phyloP scores from a whole-genome alignment of 2,888 invertebrate species.

The Xestobium rufovillosum region DNA sequence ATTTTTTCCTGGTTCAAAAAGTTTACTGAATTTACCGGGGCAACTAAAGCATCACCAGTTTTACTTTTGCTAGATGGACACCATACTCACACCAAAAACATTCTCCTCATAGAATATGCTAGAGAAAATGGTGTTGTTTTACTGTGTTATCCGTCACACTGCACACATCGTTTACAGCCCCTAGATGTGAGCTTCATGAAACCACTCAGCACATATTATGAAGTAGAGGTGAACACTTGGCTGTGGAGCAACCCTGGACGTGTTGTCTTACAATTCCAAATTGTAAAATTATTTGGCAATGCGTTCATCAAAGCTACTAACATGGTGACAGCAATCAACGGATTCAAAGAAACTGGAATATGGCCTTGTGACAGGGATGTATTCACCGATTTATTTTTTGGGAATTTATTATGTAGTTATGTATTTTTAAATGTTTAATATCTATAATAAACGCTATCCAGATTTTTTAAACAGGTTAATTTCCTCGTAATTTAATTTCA shows the following conservation, averaged over 20 bases:
- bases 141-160: constrained; percentile 26
- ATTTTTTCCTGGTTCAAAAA: constrained; percentile 15
- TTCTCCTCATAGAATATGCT: constrained; percentile 29
- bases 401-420: too few species aligned
- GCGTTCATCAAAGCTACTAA: too few species aligned
- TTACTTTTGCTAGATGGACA: constrained; percentile 17
- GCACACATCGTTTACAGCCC: constrained; percentile 26
- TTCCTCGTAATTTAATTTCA: too few species aligned
- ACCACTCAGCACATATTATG: constrained; percentile 26
- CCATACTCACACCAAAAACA: constrained; percentile 16
- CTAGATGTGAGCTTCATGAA: constrained; percentile 28
- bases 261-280: constrained; percentile 25
- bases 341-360: too few species aligned
- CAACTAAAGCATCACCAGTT: constrained; percentile 9
- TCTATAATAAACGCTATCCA: too few species aligned
- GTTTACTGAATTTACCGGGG: constrained; percentile 11
- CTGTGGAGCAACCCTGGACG: constrained; percentile 25
- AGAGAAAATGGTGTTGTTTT: constrained; percentile 23
- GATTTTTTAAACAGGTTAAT: too few species aligned
- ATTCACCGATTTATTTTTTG: too few species aligned
- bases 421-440: too few species aligned
- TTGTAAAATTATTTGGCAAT: constrained; percentile 13
- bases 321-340: too few species aligned
- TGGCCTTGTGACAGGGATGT: too few species aligned
- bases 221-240: constrained; percentile 25